Evolutionary conservation across 2,797 vertebrate species (phyloP), one percentile per base, ranked within the genome.

Genomic region (Clangula hyemalis): DNA sequence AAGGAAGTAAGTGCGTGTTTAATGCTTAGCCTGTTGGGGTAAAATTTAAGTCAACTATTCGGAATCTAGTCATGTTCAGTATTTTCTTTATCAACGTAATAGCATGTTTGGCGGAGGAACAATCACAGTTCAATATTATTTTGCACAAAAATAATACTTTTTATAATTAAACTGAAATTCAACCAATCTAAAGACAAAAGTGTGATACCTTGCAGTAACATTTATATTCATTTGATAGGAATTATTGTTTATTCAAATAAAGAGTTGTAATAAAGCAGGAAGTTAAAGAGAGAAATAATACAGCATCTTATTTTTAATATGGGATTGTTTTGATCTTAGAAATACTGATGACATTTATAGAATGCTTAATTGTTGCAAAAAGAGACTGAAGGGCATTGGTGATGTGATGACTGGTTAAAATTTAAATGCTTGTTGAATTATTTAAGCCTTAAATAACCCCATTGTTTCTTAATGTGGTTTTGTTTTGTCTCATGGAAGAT

Each of bases 1-100:
- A 98, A 97, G 88, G 98, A 98, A 87, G 98, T 98, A 85, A 89
- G 97, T 94, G 17, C n/a, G 58, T 71, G 20, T 36, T 58, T 49
- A 51, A 71, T 47, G 4, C 38, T 78, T 79, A 54, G 20, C 8
- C 32, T 81, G 6, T n/a, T 56, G 13, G 56, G 36, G 73, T 89
- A n/a, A 87, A 85, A 20, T 39, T 72, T 3, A 58, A 61, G 34
- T 56, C 3, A 80, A 1, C 36, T 79, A 49, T 36, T 91, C 74
- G 38, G 45, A 82, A 74, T 74, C 22, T 79, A 54, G 27, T 43
- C 0, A 12, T 22, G 34, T 68, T 10, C 24, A 75, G 3, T 34
- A 3, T 60, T 75, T 84, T 22, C 25, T 83, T 88, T 38, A 34
- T 62, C n/a, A 72, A 85, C 28, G 19, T 25, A 69, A 24, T 56